Evolutionary conservation across 1,140 invertebrate genomes (phyloP).

Genomic region (Planococcus citri): DNA sequence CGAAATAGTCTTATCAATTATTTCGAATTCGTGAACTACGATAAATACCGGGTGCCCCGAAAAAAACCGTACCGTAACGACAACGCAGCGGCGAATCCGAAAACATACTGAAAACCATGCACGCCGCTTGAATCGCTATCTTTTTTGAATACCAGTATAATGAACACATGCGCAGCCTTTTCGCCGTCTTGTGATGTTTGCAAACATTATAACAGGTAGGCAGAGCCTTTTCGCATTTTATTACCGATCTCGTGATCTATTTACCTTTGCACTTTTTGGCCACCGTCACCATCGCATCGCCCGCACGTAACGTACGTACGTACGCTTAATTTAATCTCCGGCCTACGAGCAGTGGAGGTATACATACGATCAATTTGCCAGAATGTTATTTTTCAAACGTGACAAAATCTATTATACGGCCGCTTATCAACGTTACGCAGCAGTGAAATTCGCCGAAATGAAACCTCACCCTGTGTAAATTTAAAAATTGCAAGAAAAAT

Average conservation of each 20-base stretch:
- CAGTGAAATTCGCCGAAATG: too few species aligned
- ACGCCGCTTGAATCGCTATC: background rate
- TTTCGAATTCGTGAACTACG: background rate
- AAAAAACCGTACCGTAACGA: background rate
- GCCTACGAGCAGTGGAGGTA: too few species aligned
- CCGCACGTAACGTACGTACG: too few species aligned
- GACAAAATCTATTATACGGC: too few species aligned
- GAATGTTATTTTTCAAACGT: too few species aligned
- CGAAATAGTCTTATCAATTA: background rate
- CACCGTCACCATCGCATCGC: too few species aligned
- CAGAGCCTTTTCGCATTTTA: background rate
- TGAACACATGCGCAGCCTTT: constrained; percentile 1
- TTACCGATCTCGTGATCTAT: background rate
- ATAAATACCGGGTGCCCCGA: background rate
- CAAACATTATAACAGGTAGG: constrained; percentile 6
- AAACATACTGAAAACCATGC: background rate
- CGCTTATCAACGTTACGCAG: too few species aligned
- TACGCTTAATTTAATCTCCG: too few species aligned
- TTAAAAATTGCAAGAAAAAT: too few species aligned
- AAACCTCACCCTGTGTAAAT: too few species aligned
- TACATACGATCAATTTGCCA: too few species aligned
- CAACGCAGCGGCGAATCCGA: background rate
- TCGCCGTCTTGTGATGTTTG: background rate
- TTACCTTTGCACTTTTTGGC: background rate
- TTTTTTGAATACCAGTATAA: background rate